Evolutionary conservation across 1,140 invertebrate genomes (phyloP), one percentile per base, ranked within the genome.

Genomic region (Cotesia chilonis): DNA sequence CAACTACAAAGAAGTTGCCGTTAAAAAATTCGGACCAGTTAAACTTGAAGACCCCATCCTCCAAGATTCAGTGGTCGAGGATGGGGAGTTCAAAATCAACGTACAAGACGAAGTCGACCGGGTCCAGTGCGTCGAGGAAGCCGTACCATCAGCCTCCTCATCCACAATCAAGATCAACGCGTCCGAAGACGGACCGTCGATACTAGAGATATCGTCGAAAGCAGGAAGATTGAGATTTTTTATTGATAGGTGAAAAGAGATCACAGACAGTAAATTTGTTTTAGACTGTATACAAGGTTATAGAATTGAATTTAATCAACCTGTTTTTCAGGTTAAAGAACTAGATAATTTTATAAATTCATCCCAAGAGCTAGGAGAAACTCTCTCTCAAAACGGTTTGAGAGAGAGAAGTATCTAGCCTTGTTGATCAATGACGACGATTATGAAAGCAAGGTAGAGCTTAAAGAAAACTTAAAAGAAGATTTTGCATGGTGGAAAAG

Each of bases 231-330:
- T 77, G 57, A 55, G 37, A 36, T 61, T 28, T 41, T 77, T 78
- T 65, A 17, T 20, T 0, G 35, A 59, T 1, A 36, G 68, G 14
- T 77, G 75, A 75, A 20, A 7, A 41, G 37, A 66, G 47, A 74
- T 78, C 6, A 76, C 77, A 3, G 35, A 71, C 4, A 70, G 74
- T 36, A 67, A 61, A 6, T n/a, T 52, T 0, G 54, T 76, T 0
- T 37, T 75, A n/a, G 41, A 41, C 17, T 78, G 75, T 73, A 67
- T 76, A n/a, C 37, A 68, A n/a, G 75, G 75, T 3, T 76, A 75
- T 60, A 70, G 69, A 67, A 70, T 70, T 47, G 38, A 37, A 20
- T 20, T 20, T 20, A 20, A 20, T 20, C 20, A 20, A 20, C 20
- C 20, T 20, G 20, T 20, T 20, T 20, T 20, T 20, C 20, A 20